Evolutionary conservation across 2,888 invertebrate species (phyloP).

Genomic region (Augiades crinisus): DNA sequence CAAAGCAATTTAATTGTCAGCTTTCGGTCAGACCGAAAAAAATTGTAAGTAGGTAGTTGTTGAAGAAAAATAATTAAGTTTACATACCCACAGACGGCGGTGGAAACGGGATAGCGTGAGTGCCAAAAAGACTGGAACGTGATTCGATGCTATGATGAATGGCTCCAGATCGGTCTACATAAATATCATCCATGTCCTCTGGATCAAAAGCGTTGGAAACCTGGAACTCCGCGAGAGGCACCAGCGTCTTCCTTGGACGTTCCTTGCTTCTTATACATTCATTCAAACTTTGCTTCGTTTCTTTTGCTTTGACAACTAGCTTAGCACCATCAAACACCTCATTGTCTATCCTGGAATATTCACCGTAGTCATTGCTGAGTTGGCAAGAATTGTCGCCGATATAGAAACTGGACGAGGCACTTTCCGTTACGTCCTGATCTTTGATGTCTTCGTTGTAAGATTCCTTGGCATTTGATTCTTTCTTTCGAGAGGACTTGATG

Average conservation of each 20-base stretch:
- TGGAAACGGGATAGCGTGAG: conserved; percentile 44
- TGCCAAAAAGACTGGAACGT: conserved; percentile 44
- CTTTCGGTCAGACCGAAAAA: no score
- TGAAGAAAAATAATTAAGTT: no score
- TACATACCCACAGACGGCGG: conserved; percentile 62
- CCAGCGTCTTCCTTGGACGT: conserved; percentile 45
- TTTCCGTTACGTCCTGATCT: conserved; percentile 56
- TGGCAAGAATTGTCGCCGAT: conserved; percentile 51
- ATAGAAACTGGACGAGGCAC: conserved; percentile 47
- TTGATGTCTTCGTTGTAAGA: conserved; percentile 51
- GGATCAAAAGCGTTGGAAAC: conserved; percentile 49
- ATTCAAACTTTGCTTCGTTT: conserved; percentile 63
- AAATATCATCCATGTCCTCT: conserved; percentile 29
- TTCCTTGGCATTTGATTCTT: conserved; percentile 42
- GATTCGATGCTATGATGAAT: conserved; percentile 59
- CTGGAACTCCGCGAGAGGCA: conserved; percentile 49
- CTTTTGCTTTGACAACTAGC: conserved; percentile 45
- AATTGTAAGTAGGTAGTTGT: no score
- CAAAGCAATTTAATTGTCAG: no score
- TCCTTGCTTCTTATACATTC: conserved; percentile 59
- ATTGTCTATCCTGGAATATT: conserved; percentile 20
- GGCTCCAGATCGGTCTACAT: conserved; percentile 63
- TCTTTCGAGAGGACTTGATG: conserved; percentile 60
- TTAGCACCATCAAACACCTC: conserved; percentile 30
- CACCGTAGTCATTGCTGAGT: conserved; percentile 23